Base-by-base conservation (phyloP, 2,888 invertebrate species). In the Amiota mariae region DNA sequence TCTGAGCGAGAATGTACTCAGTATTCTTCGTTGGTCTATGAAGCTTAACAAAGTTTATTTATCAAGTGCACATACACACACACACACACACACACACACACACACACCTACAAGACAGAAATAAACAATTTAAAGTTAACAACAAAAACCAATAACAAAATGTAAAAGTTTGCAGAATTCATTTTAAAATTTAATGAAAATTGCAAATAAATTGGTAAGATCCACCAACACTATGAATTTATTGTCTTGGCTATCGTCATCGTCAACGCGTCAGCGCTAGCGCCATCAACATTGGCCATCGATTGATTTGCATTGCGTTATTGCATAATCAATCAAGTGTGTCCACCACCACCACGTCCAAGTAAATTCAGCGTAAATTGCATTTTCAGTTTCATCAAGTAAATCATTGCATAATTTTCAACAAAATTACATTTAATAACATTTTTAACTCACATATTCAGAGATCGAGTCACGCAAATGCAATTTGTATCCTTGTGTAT, bases 371-470 rank as follows among this genome's bases (percentile, higher is more conserved):
- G 56, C n/a, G 54, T 71, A 84, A 82, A 84, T 84, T 85, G 77
- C 79, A 57, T 56, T 36, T 66, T 48, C 15, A 73, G 63, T 71
- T 48, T 15, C 54, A 20, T 59, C 18, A 15, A 77, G 75, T 75
- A 78, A 84, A 85, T 83, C 82, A 85, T 77, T 85, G 84, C 85
- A 85, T 84, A 85, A 84, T 83, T 85, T 36, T 84, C 76, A 78
- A 78, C 77, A 15, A 72, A 82, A 81, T 85, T 83, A 81, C 68
- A 73, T 74, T 79, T 76, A 80, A 80, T 81, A 71, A 64, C 67
- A 59, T 70, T 68, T 24, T 24, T 47, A 70, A 56, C 73, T 59
- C 59, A 10, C 59, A 72, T 18, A 66, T 9, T 20, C 4, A 36
- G 36, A 36, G 36, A 36, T 36, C 2, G 36, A 36, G 36, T 36